These are phyloP conservation scores for Gila robusta DNA, from an alignment of 2,797 vertebrate genomes.

Conservation along the genomic window DNA sequence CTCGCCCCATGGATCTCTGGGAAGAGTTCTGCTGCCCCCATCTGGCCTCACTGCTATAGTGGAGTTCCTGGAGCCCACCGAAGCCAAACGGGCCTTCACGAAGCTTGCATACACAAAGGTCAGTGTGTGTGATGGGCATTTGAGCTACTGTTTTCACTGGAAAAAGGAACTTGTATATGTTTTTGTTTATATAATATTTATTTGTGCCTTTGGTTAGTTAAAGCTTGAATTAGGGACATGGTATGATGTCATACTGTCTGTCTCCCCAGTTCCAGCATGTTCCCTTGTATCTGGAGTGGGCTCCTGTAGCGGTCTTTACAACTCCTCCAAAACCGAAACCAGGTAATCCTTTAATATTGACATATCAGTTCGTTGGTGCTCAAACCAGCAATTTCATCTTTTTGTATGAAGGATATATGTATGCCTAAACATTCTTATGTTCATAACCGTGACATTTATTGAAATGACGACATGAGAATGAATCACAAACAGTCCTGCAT, in stretches of 20 bases:
- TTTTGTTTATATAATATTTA: not conserved
- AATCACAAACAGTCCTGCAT: not conserved
- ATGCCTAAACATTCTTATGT: not conserved
- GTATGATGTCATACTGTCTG: not conserved
- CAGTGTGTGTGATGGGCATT: not conserved
- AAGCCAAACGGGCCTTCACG: conserved; percentile 91
- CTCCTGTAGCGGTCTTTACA: conserved; percentile 88
- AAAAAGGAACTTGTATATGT: not conserved
- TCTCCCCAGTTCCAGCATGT: conserved; percentile 87
- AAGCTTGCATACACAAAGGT: conserved; percentile 95
- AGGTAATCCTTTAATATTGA: conserved; percentile 24
- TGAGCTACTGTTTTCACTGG: conserved; percentile 8
- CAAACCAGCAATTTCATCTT: not conserved
- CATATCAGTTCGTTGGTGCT: not conserved
- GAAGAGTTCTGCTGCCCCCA: conserved; percentile 90
- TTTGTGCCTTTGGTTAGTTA: not conserved
- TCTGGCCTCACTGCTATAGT: conserved; percentile 91
- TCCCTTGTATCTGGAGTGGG: conserved; percentile 96
- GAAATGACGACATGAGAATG: not conserved
- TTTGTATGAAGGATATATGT: not conserved
- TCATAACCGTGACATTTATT: not conserved
- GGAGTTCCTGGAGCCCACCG: conserved; percentile 91
- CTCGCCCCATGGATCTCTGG: conserved; percentile 85
- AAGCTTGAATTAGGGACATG: not conserved
- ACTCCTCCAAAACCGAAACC: conserved; percentile 66